Base-by-base conservation (phyloP, 2,888 invertebrate species). In the Drosophila acutilabella region DNA sequence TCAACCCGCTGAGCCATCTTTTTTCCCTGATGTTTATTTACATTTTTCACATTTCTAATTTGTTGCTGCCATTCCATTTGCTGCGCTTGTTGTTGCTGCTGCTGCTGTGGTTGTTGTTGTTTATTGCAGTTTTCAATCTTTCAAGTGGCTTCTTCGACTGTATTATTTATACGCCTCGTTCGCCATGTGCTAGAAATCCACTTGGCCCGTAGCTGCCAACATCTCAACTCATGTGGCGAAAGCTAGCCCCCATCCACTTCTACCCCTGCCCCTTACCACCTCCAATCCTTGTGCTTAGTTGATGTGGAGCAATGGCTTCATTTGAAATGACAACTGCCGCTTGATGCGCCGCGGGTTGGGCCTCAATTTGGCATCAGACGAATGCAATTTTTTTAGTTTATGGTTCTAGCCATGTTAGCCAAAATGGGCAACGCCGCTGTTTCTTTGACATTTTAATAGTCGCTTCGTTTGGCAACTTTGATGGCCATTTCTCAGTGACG, bases 381-480 rank as follows among this genome's bases (percentile, higher is more conserved):
- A 68, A 42, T 73, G 71, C 61, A 64, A 45, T 72, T 61, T 64
- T 70, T 74, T 83, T 36, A 13, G 11, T 36, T 83, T 78, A 83
- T 83, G 81, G 71, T 33, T 59, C 53, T 54, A 50, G 53, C 54
- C 53, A 57, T 36, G 13, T 36, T 60, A 47, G 60, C 80, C 70
- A 71, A 82, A 85, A 85, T 64, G 82, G 82, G 85, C 77, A 85
- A 69, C 69, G 42, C 58, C 68, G 60, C 64, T 64, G 74, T 73
- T 58, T 84, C 88, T 88, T 85, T 83, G 83, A 83, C 83, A 79
- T 88, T 88, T 83, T 83, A 83, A 88, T 83, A 88, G 88, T 58
- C 68, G 64, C 73, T 53, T 64, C 79, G 74, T 65, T 78, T 78
- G 64, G 62, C 77, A 67, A 78, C 48, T 78, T 64, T 74, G 81